Percentiles rank a stretch among this genome's conserved stretches.
Conservation (phyloP, 2,113 vertebrate genomes). For the Climacteris rufus region DNA sequence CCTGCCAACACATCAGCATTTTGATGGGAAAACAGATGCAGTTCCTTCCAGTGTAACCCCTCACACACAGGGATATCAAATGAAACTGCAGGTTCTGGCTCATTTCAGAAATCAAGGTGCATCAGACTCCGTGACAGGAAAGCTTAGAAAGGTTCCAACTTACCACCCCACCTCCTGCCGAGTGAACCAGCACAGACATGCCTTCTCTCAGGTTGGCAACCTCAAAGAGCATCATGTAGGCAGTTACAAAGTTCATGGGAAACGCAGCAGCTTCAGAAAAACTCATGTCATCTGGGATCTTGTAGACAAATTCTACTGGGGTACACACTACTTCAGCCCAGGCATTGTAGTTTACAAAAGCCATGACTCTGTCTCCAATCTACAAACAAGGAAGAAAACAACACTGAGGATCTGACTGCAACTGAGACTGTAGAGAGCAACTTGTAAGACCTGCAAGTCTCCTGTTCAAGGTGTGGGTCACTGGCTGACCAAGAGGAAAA, state of each 20-base stretch:
- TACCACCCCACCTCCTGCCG: constrained; percentile 94
- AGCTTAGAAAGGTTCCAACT: constrained; percentile 46
- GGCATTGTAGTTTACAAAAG: constrained; percentile 93
- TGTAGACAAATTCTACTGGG: constrained; percentile 90
- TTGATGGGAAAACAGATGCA: not conserved
- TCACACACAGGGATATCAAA: not conserved
- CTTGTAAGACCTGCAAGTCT: not conserved
- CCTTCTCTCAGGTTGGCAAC: constrained; percentile 93
- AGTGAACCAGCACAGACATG: constrained; percentile 97
- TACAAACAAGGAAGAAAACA: constrained; percentile 47
- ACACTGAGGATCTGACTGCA: rapidly evolving
- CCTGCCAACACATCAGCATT: not conserved
- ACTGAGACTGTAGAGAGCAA: not conserved
- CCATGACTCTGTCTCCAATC: constrained; percentile 97
- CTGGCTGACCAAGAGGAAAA: not conserved
- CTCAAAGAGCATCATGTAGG: constrained; percentile 98
- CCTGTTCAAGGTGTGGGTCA: not conserved
- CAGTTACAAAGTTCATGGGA: constrained; percentile 95
- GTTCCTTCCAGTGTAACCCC: not conserved
- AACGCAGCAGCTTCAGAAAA: constrained; percentile 94
- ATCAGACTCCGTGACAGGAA: not conserved
- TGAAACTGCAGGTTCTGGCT: not conserved
- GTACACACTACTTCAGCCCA: constrained; percentile 98
- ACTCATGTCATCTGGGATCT: constrained; percentile 94
- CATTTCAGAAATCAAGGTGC: not conserved